Conservation (phyloP, 2,113 vertebrate genomes). For the Percopsis transmontana region DNA sequence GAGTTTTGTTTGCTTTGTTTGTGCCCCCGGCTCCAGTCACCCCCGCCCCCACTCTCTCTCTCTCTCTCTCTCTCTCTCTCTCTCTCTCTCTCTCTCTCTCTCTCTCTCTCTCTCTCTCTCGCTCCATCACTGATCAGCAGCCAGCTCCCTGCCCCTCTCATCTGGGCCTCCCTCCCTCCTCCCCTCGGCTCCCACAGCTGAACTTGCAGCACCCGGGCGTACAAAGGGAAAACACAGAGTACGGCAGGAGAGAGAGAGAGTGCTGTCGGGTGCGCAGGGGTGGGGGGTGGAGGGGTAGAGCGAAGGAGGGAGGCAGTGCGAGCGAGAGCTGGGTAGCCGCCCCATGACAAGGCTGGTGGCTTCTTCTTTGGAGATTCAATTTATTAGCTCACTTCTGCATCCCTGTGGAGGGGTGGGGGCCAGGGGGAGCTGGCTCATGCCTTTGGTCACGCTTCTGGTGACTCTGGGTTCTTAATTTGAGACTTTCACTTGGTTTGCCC, state of each 20-base stretch:
- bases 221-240: not conserved
- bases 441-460: slow-evolving; percentile 64
- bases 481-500: slow-evolving; percentile 47
- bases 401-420: too few species aligned
- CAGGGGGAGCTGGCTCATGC: slow-evolving; percentile 55
- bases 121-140: slow-evolving; percentile 60
- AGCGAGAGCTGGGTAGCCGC: not conserved
- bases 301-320: slow-evolving; percentile 1
- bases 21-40: too few species aligned
- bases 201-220: slow-evolving; percentile 39
- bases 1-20: too few species aligned
- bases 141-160: slow-evolving; percentile 55
- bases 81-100: too few species aligned
- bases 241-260: slow-evolving; percentile 4
- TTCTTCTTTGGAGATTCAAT: not conserved
- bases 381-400: slow-evolving; percentile 26
- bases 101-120: not conserved
- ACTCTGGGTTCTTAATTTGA: slow-evolving; percentile 52
- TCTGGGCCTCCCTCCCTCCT: slow-evolving; percentile 63
- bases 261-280: not conserved
- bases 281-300: not conserved
- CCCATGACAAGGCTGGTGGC: slow-evolving; percentile 33
- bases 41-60: too few species aligned
- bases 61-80: slow-evolving; percentile 19
- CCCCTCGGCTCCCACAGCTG: slow-evolving; percentile 48